Base-by-base conservation (phyloP, 2,888 invertebrate genomes). In the Sesamia inferens region DNA sequence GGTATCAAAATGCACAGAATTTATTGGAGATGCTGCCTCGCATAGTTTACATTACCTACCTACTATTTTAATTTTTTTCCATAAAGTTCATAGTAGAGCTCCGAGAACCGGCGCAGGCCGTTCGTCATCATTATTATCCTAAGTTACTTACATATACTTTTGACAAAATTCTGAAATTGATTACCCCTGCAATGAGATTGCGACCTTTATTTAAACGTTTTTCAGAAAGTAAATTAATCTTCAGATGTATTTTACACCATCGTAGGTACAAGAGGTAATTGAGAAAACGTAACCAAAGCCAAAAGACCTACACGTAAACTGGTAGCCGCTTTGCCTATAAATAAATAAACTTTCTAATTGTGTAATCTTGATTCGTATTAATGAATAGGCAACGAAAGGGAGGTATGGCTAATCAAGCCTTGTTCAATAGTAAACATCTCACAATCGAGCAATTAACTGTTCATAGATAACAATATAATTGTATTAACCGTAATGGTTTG, bases 391-490 rank as follows among this genome's bases (percentile, higher is more conserved):
- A 68, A 69, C 61, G 55, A 73, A 82, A 84, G 74, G 81, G 81
- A 81, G 76, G 71, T 57, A 58, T 58, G 65, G 54, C 67, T 82
- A 85, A 82, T 82, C 85, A 75, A 82, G 71, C 48, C 74, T 64
- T 69, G 82, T 70, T 76, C 57, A 71, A 72, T 67, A 31, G 65
- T 63, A 66, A 82, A 84, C 85, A 81, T 76, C 72, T 62, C 61
- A 81, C 84, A 78, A 82, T 84, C 85, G 71, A 54, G 72, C 74
- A 84, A 85, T 84, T 84, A 82, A 70, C 78, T 61, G 47, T 42
- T 54, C 70, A 19, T 68, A 71, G 74, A 78, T 82, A 81, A 74
- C 74, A 78, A 7, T 39, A 39, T 39, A 39, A 58, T 74, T 70
- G 72, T 72, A 72, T 68, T 80, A 48, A 76, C 57, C 24, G 51